Percentiles rank a stretch among this genome's conserved stretches.
These are phyloP conservation scores for Aphaenogaster ashmeadi DNA, from an alignment of 1,140 invertebrate genomes.

Conservation along the genomic window DNA sequence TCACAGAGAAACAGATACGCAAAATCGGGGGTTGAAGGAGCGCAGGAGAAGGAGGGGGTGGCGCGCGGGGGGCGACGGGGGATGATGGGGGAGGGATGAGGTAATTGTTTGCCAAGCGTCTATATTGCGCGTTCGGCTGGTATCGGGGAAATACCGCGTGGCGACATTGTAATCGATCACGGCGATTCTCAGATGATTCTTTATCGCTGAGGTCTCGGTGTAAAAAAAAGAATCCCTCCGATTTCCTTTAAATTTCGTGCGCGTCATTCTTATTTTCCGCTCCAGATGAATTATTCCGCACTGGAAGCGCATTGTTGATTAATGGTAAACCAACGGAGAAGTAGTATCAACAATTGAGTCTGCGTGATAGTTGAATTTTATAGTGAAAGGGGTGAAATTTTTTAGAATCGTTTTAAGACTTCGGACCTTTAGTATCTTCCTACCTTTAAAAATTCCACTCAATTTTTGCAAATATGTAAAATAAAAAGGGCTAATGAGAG, in stretches of 20 bases:
- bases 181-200: conserved; percentile 46
- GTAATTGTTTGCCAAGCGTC: conserved; percentile 70
- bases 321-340: background rate
- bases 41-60: background rate
- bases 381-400: background rate
- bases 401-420: background rate
- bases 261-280: background rate
- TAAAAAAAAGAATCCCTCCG: background rate
- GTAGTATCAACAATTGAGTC: background rate
- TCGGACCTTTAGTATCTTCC: background rate
- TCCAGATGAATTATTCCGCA: background rate
- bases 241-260: background rate
- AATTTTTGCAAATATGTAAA: background rate
- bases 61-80: background rate
- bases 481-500: no score
- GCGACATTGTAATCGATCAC: conserved; percentile 64
- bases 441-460: background rate
- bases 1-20: conserved; percentile 49
- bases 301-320: background rate
- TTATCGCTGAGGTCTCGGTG: background rate
- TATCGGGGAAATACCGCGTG: conserved; percentile 55
- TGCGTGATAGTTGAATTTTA: background rate
- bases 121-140: conserved; percentile 68
- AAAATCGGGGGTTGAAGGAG: conserved; percentile 21
- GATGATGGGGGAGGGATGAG: conserved; percentile 14